Conservation (phyloP, 2,888 invertebrate genomes). For the Odontocolon sp. region DNA sequence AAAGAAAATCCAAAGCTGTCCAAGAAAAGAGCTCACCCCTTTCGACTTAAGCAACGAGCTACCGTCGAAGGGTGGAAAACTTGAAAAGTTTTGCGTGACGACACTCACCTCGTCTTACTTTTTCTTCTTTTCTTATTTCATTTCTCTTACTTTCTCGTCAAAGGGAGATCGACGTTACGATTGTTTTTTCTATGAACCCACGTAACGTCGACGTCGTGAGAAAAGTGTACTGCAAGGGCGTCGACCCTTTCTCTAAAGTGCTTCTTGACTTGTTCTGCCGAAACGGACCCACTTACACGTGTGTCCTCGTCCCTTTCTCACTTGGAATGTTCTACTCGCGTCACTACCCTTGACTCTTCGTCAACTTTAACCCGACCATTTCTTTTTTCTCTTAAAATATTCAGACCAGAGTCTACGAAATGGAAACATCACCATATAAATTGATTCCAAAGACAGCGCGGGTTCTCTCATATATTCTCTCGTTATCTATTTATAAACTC, state of each 20-base stretch:
- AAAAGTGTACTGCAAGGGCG: slow-evolving; percentile 24
- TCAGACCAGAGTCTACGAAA: slow-evolving; percentile 22
- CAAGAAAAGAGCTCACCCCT: slow-evolving; percentile 13
- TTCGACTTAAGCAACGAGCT: slow-evolving; percentile 31
- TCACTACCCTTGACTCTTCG: slow-evolving; percentile 8
- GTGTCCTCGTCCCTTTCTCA: slow-evolving; percentile 9
- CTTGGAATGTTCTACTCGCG: slow-evolving; percentile 15
- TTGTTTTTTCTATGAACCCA: slow-evolving; percentile 33
- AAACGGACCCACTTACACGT: slow-evolving; percentile 28
- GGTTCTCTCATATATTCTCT: not conserved
- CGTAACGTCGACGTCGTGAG: not conserved
- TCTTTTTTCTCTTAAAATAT: slow-evolving; percentile 30
- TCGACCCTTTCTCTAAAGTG: slow-evolving; percentile 32
- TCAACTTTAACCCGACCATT: slow-evolving; percentile 17
- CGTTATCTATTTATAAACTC: slow-evolving; percentile 41
- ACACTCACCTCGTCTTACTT: not conserved
- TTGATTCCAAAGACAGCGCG: slow-evolving; percentile 43
- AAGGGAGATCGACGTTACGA: slow-evolving; percentile 31
- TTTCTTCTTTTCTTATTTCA: not conserved
- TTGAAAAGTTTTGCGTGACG: slow-evolving; percentile 36
- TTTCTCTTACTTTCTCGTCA: not conserved
- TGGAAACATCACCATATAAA: slow-evolving; percentile 54
- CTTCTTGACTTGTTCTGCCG: slow-evolving; percentile 28
- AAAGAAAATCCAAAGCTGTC: not conserved
- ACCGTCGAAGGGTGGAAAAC: slow-evolving; percentile 43